These are phyloP conservation scores for Morelia viridis DNA, from an alignment of 2,797 vertebrate species.

Conservation along the genomic window DNA sequence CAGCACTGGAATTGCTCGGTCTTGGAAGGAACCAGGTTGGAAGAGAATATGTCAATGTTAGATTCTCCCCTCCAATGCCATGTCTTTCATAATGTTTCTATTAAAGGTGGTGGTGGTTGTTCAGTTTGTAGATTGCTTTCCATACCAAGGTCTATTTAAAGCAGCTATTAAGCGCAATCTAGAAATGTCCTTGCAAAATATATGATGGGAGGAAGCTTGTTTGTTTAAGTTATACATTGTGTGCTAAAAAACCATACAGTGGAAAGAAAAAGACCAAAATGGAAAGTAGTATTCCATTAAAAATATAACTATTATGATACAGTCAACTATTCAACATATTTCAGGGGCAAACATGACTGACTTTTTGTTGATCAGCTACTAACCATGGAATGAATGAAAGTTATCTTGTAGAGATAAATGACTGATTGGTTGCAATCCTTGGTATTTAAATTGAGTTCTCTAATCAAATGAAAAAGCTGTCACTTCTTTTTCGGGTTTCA, in stretches of 20 bases:
- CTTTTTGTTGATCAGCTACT: conserved; percentile 81
- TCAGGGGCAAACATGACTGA: conserved; percentile 83
- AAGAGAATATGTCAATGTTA: neutral
- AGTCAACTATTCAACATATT: conserved; percentile 84
- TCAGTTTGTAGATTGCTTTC: neutral
- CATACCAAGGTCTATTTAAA: neutral
- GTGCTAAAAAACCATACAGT: conserved; percentile 58
- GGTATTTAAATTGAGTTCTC: conserved; percentile 85
- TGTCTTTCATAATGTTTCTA: neutral
- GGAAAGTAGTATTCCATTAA: conserved; percentile 76
- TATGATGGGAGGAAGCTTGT: conserved; percentile 41
- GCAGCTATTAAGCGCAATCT: neutral
- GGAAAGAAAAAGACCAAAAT: conserved; percentile 69
- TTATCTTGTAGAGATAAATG: conserved; percentile 76
- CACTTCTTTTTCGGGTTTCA: conserved; percentile 87
- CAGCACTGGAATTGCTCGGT: neutral
- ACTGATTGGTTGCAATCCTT: conserved; percentile 80
- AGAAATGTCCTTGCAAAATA: conserved; percentile 39
- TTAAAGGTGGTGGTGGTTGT: neutral
- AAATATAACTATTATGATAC: conserved; percentile 80
- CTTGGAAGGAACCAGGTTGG: neutral
- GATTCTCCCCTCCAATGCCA: neutral
- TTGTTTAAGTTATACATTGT: conserved; percentile 56
- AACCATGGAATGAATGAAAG: conserved; percentile 79
- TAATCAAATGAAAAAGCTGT: conserved; percentile 83